A percentile compares a stretch with the other conserved stretches of the same genome.
Evolutionary conservation across 1,140 invertebrate species (phyloP).

Genomic region (Drosophila tsacasi): DNA sequence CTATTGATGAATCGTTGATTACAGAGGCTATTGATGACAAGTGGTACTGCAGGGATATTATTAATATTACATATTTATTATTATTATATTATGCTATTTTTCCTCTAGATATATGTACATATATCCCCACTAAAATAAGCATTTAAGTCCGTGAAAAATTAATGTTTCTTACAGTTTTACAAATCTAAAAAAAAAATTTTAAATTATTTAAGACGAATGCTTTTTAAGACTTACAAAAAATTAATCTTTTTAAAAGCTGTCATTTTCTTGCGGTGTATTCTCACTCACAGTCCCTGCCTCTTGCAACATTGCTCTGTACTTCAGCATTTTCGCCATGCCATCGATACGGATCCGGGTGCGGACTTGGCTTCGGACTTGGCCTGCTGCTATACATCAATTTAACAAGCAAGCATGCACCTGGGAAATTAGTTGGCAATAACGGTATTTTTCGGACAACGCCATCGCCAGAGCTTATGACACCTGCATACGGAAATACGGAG

Average conservation of each 20-base stretch:
- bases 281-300: neutral
- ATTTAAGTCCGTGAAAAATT: neutral
- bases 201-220: neutral
- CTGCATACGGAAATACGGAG: constrained; percentile 10
- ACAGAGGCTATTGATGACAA: too few species aligned
- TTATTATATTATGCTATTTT: too few species aligned
- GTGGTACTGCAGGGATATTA: too few species aligned
- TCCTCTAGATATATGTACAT: too few species aligned
- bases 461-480: constrained; percentile 52
- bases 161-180: too few species aligned
- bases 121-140: too few species aligned
- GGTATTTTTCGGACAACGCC: constrained; percentile 66
- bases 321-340: constrained; percentile 1
- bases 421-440: constrained; percentile 79
- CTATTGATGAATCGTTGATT: too few species aligned
- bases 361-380: constrained; percentile 28
- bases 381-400: constrained; percentile 73
- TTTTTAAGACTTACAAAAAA: neutral
- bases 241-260: neutral
- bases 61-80: too few species aligned
- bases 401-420: constrained; percentile 81
- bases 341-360: constrained; percentile 5
- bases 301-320: constrained; percentile 54
- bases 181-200: neutral
- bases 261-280: neutral